phyloP scores from a whole-genome alignment of 1,140 invertebrate genomes.

The Neodiprion lecontei region DNA sequence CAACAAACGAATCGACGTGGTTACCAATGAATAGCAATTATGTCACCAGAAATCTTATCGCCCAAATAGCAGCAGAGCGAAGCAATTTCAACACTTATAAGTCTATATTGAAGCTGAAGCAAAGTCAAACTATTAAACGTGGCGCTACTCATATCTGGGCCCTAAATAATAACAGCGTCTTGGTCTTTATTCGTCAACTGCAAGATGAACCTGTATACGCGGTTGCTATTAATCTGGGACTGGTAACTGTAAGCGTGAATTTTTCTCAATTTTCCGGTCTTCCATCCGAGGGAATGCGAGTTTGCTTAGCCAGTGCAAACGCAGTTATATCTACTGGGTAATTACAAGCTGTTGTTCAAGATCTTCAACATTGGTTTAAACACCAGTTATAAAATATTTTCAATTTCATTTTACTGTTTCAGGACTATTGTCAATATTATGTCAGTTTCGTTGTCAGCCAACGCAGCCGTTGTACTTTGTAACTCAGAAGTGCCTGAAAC shows the following conservation, averaged over 20 bases:
- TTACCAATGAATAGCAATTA: slow-evolving; percentile 70
- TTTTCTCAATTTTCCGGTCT: slow-evolving; percentile 41
- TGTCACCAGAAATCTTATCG: slow-evolving; percentile 60
- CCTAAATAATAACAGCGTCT: slow-evolving; percentile 36
- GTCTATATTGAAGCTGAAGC: not conserved
- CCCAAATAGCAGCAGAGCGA: slow-evolving; percentile 47
- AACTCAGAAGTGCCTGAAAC: not conserved
- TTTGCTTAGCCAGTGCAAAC: slow-evolving; percentile 9
- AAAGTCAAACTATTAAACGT: not conserved
- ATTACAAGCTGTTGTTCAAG: not conserved
- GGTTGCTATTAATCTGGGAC: slow-evolving; percentile 56
- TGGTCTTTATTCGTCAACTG: slow-evolving; percentile 36
- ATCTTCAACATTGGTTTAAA: not conserved
- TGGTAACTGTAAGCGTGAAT: slow-evolving; percentile 44
- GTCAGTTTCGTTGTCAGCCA: not conserved
- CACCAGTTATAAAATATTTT: not conserved
- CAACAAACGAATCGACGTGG: slow-evolving; percentile 68
- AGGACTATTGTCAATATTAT: not conserved
- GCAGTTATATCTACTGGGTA: slow-evolving; percentile 11
- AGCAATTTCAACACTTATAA: slow-evolving; percentile 65
- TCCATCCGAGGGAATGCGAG: not conserved
- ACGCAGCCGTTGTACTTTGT: slow-evolving; percentile 11
- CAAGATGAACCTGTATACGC: slow-evolving; percentile 53
- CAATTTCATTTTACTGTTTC: not conserved
- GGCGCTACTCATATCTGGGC: not conserved